A percentile compares a stretch with the other conserved stretches of the same genome.
Evolutionary conservation across 2,113 vertebrate genomes (phyloP).

Genomic region (Morone chrysops): DNA sequence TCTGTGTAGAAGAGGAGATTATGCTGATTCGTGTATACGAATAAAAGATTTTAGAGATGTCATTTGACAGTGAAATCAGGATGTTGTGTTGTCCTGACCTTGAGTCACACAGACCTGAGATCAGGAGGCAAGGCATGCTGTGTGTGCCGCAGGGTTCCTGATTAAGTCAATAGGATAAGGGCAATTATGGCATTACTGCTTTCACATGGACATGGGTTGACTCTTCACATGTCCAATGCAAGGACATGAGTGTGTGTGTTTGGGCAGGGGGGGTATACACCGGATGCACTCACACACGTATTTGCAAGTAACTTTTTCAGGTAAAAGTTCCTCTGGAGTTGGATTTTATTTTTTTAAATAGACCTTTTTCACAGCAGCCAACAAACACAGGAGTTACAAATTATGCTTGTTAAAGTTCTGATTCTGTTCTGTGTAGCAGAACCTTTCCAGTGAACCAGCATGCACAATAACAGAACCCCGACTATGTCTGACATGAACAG

Average conservation of each 20-base stretch:
- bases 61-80: slow-evolving; percentile 27
- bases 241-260: slow-evolving; percentile 8
- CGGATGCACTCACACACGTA: slow-evolving; percentile 11
- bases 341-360: background rate
- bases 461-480: no score
- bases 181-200: slow-evolving; percentile 78
- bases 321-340: background rate
- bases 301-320: background rate
- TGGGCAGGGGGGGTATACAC: no score
- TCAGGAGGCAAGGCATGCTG: slow-evolving; percentile 45
- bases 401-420: no score
- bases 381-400: no score
- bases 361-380: no score
- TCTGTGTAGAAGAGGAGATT: slow-evolving; percentile 64
- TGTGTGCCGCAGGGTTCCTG: slow-evolving; percentile 64
- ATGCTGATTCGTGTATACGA: slow-evolving; percentile 51
- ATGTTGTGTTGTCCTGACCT: slow-evolving; percentile 55
- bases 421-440: no score
- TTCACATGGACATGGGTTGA: slow-evolving; percentile 78
- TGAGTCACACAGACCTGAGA: slow-evolving; percentile 48
- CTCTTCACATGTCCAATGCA: slow-evolving; percentile 64
- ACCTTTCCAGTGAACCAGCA: no score
- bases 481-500: no score
- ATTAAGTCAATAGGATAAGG: slow-evolving; percentile 80
- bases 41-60: slow-evolving; percentile 76